Evolutionary conservation across 2,888 invertebrate genomes (phyloP).

Genomic region (Campopleginae sp.): DNA sequence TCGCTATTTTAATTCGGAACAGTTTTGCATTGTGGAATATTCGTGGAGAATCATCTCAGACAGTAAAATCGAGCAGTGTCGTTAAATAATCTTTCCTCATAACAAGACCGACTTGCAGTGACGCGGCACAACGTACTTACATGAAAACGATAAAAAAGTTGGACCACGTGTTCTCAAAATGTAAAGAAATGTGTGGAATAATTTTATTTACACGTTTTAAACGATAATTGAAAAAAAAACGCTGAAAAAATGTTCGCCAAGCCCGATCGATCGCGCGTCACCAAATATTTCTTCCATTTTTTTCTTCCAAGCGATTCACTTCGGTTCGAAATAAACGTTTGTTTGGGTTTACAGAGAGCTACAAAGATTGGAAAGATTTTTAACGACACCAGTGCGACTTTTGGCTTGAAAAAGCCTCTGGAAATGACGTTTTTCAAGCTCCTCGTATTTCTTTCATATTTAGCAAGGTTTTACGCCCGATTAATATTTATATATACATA

Average conservation of each 20-base stretch:
- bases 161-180: background rate
- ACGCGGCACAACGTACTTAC: background rate
- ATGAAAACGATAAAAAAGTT: background rate
- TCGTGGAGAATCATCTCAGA: constrained; percentile 45
- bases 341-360: background rate
- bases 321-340: background rate
- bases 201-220: background rate
- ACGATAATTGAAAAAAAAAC: background rate
- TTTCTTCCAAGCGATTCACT: background rate
- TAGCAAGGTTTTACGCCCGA: constrained; percentile 8
- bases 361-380: constrained; percentile 6
- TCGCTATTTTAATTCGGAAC: background rate
- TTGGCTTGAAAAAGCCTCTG: background rate
- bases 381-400: constrained; percentile 6
- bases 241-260: background rate
- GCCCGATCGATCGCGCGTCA: background rate
- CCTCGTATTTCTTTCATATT: background rate
- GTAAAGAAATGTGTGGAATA: background rate
- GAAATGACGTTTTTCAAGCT: constrained; percentile 1
- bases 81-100: background rate
- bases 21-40: constrained; percentile 36
- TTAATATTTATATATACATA: constrained; percentile 42
- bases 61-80: constrained; percentile 14
- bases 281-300: background rate
- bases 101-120: background rate